phyloP scores from a whole-genome alignment of 2,888 invertebrate genomes.

The Tuta absoluta region DNA sequence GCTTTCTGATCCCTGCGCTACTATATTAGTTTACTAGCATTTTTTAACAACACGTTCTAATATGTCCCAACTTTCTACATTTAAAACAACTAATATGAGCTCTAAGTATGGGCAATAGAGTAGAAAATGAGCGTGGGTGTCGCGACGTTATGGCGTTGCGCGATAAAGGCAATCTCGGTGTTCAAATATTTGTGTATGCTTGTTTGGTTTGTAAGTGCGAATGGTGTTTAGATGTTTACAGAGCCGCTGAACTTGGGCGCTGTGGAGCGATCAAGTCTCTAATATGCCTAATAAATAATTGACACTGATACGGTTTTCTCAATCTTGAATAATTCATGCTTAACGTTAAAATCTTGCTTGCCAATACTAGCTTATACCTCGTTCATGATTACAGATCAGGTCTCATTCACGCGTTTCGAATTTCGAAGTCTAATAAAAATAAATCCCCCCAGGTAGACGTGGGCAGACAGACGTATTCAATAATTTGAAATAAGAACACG shows the following conservation, averaged over 20 bases:
- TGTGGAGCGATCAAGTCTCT: slow-evolving; percentile 54
- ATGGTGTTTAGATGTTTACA: slow-evolving; percentile 78
- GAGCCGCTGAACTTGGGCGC: slow-evolving; percentile 72
- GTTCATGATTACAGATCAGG: slow-evolving; percentile 13
- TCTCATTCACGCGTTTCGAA: slow-evolving; percentile 59
- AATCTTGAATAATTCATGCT: slow-evolving; percentile 30
- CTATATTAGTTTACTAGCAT: slow-evolving; percentile 70
- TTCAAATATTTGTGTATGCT: slow-evolving; percentile 77
- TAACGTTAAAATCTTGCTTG: background rate
- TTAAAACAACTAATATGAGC: slow-evolving; percentile 29
- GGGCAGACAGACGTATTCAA: slow-evolving; percentile 78
- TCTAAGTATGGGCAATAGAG: slow-evolving; percentile 51
- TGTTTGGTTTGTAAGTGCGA: slow-evolving; percentile 80
- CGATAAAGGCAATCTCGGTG: slow-evolving; percentile 66
- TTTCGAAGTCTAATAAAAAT: slow-evolving; percentile 67
- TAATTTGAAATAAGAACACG: slow-evolving; percentile 79
- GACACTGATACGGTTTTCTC: slow-evolving; percentile 60
- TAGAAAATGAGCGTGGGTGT: slow-evolving; percentile 53
- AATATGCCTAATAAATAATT: slow-evolving; percentile 70
- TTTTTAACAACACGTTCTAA: slow-evolving; percentile 49
- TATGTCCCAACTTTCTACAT: slow-evolving; percentile 43
- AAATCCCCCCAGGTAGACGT: slow-evolving; percentile 73
- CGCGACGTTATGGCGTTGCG: slow-evolving; percentile 52
- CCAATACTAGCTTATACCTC: background rate
- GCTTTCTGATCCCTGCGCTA: slow-evolving; percentile 65